Evolutionary conservation across 1,140 invertebrate species (phyloP).

Genomic region (Akabosia matsudoensis): DNA sequence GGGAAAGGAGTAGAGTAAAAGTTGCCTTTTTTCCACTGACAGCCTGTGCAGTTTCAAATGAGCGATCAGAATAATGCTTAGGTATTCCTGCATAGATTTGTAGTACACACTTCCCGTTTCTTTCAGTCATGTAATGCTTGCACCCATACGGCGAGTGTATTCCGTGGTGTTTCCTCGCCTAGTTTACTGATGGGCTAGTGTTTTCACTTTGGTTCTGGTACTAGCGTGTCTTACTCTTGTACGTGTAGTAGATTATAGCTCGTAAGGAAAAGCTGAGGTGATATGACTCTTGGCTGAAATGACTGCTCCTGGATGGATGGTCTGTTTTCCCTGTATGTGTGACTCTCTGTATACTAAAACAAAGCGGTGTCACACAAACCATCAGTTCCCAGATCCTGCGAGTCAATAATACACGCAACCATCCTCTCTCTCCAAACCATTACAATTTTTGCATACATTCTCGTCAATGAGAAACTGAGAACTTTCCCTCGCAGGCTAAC

Average conservation of each 20-base stretch:
- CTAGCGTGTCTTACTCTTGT: too few species aligned
- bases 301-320: slow-evolving; percentile 13
- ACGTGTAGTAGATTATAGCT: neutral
- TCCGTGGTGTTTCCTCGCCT: neutral
- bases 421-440: slow-evolving; percentile 15
- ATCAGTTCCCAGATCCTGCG: slow-evolving; percentile 20
- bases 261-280: neutral
- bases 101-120: neutral
- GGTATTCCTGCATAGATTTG: slow-evolving; percentile 6
- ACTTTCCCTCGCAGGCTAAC: slow-evolving; percentile 7
- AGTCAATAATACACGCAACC: slow-evolving; percentile 22
- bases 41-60: neutral
- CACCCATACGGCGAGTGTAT: neutral
- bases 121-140: neutral
- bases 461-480: slow-evolving; percentile 8
- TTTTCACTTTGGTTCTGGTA: too few species aligned
- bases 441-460: neutral
- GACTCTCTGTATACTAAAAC: slow-evolving; percentile 12
- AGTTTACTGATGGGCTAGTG: neutral
- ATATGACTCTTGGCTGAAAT: slow-evolving; percentile 6
- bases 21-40: neutral
- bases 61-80: neutral
- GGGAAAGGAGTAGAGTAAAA: neutral
- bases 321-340: neutral
- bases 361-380: slow-evolving; percentile 19